Percentiles rank a stretch among this genome's conserved stretches.
phyloP scores from a whole-genome alignment of 2,797 vertebrate genomes.

The Pseudomugil gertrudae region DNA sequence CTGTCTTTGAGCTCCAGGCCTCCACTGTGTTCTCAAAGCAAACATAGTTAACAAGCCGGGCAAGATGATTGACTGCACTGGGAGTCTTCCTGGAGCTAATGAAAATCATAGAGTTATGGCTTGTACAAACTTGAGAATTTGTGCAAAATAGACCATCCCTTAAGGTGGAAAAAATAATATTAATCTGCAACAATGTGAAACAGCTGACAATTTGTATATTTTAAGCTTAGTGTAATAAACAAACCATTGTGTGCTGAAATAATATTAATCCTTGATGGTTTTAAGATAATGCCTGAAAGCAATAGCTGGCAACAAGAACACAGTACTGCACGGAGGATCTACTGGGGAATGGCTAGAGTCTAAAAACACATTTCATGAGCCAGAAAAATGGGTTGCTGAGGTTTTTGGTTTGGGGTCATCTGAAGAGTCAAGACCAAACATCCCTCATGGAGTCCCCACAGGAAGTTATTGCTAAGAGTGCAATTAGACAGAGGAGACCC shows the following conservation, averaged over 20 bases:
- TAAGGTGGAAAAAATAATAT: constrained; percentile 6
- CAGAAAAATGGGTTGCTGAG: constrained; percentile 76
- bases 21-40: constrained; percentile 48
- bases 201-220: constrained; percentile 21
- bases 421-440: constrained; percentile 81
- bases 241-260: constrained; percentile 42
- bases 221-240: constrained; percentile 43
- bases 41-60: constrained; percentile 38
- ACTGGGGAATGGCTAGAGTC: constrained; percentile 75
- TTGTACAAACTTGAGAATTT: constrained; percentile 21
- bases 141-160: constrained; percentile 6
- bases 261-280: constrained; percentile 44
- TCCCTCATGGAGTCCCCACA: constrained; percentile 75
- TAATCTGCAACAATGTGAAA: constrained; percentile 18
- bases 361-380: constrained; percentile 80
- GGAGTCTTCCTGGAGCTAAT: constrained; percentile 36
- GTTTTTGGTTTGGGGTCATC: constrained; percentile 82
- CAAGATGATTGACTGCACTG: constrained; percentile 35
- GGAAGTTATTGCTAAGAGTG: constrained; percentile 75
- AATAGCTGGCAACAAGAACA: constrained; percentile 50
- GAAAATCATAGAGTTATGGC: constrained; percentile 16
- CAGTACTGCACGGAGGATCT: constrained; percentile 54
- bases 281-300: constrained; percentile 42
- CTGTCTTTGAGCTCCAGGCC: constrained; percentile 48
- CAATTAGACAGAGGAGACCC: constrained; percentile 61